Evolutionary conservation across 2,113 vertebrate species (phyloP).

Genomic region (Crotophaga sulcirostris): DNA sequence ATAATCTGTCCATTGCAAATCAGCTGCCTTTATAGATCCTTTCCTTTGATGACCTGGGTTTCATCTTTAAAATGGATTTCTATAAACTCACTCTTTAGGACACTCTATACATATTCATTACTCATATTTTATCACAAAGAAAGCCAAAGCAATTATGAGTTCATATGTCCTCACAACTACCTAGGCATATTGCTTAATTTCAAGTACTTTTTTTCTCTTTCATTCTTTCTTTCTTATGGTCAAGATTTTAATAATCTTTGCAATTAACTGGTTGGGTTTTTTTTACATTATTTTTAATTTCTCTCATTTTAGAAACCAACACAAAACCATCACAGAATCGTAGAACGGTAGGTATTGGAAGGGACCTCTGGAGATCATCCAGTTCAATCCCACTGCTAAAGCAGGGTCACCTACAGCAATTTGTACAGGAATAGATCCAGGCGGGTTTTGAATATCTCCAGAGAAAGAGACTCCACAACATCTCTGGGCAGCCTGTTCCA

Average conservation of each 20-base stretch:
- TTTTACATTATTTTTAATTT: not conserved
- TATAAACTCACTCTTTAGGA: not conserved
- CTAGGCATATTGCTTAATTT: not conserved
- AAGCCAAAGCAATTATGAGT: not conserved
- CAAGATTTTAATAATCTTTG: not conserved
- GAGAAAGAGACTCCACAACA: too few species aligned
- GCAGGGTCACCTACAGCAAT: too few species aligned
- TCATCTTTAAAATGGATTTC: slow-evolving; percentile 14
- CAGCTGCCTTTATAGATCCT: slow-evolving; percentile 7
- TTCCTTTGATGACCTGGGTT: not conserved
- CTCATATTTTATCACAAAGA: not conserved
- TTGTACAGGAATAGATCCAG: too few species aligned
- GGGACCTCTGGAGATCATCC: too few species aligned
- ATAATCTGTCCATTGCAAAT: slow-evolving; percentile 13
- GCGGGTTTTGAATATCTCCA: too few species aligned
- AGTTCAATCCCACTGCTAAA: too few species aligned
- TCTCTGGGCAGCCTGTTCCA: too few species aligned
- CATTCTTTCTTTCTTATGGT: too few species aligned
- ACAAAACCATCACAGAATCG: not conserved
- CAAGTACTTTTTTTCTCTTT: not conserved
- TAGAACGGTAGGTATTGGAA: too few species aligned
- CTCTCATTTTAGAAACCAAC: not conserved
- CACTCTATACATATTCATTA: not conserved
- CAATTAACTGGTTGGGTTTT: not conserved
- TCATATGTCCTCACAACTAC: not conserved